A percentile compares a stretch with the other conserved stretches of the same genome.
phyloP scores from a whole-genome alignment of 2,797 vertebrate genomes.

The Acanthurus leucopareius region DNA sequence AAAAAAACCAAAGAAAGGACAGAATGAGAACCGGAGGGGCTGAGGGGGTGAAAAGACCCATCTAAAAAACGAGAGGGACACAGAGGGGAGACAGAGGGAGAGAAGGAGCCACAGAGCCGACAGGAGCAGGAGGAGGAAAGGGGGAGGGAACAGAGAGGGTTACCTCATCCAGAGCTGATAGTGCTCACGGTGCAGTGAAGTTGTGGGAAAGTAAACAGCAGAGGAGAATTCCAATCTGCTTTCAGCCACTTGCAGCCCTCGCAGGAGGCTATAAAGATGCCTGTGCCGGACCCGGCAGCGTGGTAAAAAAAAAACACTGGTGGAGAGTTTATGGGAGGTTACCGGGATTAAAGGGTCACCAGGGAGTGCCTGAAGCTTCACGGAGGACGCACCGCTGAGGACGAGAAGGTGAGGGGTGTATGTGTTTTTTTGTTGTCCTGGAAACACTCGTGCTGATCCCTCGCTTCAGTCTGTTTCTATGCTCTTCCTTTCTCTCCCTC shows the following conservation, averaged over 20 bases:
- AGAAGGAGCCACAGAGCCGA: constrained; percentile 35
- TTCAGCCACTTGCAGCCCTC: constrained; percentile 62
- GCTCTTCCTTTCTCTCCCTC: constrained; percentile 25
- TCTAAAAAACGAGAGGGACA: constrained; percentile 56
- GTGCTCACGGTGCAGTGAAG: constrained; percentile 73
- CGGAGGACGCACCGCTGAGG: constrained; percentile 70
- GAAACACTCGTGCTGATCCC: constrained; percentile 9
- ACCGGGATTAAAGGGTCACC: constrained; percentile 77
- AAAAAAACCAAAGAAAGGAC: constrained; percentile 70
- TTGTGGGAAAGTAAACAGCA: constrained; percentile 87
- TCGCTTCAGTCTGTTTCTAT: constrained; percentile 11
- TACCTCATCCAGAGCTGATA: constrained; percentile 73
- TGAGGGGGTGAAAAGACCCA: constrained; percentile 48
- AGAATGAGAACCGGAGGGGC: constrained; percentile 57
- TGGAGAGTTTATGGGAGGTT: constrained; percentile 72
- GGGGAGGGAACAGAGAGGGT: constrained; percentile 70
- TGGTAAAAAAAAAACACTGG: constrained; percentile 45
- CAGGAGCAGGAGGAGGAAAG: constrained; percentile 31
- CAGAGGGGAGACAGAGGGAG: constrained; percentile 54
- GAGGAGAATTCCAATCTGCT: constrained; percentile 67
- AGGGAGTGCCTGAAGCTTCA: constrained; percentile 76
- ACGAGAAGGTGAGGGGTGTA: constrained; percentile 80
- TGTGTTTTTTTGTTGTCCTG: constrained; percentile 53
- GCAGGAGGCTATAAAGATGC: constrained; percentile 69
- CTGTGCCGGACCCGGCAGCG: constrained; percentile 57